Conservation (phyloP, 2,797 vertebrate genomes). For the Melanogrammus aeglefinus region DNA sequence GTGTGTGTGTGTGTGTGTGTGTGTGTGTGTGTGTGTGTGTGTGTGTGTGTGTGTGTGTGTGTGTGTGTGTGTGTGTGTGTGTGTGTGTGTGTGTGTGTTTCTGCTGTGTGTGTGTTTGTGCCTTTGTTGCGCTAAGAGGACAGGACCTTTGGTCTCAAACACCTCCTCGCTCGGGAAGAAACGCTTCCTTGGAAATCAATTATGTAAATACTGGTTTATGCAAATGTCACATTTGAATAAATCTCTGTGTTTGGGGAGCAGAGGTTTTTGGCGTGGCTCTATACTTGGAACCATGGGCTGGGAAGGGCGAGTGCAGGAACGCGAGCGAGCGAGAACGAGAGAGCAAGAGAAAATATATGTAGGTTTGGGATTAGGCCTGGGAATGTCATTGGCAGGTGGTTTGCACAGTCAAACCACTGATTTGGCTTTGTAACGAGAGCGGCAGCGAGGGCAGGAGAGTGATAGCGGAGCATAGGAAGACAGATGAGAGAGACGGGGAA, state of each 20-base stretch:
- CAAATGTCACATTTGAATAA: conserved; percentile 68
- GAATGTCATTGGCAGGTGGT: conserved; percentile 52
- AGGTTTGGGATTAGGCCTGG: conserved; percentile 43
- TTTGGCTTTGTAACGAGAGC: conserved; percentile 57
- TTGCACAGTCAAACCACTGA: conserved; percentile 51
- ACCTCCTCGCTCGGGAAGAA: conserved; percentile 53
- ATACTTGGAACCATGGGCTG: conserved; percentile 29
- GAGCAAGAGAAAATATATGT: conserved; percentile 15
- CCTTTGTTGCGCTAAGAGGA: conserved; percentile 26
- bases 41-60: too few relatives aligned
- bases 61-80: too few relatives aligned
- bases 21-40: conserved; percentile 1
- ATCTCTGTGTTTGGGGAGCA: conserved; percentile 54
- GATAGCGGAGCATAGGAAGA: conserved; percentile 12
- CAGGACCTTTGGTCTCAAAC: conserved; percentile 55
- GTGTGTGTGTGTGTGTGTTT: conserved; percentile 11
- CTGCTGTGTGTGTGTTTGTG: conserved; percentile 8
- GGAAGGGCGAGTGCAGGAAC: conserved; percentile 6
- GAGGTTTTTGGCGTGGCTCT: conserved; percentile 48
- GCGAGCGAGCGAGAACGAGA: conserved; percentile 26
- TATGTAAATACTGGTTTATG: conserved; percentile 72
- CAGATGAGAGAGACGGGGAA: conserved; percentile 21
- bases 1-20: background rate
- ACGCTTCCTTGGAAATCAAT: conserved; percentile 69
- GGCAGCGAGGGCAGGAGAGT: conserved; percentile 14